Percentiles rank a stretch among this genome's conserved stretches.
Evolutionary conservation across 2,113 vertebrate species (phyloP).

Genomic region (Oceanodroma tethys): DNA sequence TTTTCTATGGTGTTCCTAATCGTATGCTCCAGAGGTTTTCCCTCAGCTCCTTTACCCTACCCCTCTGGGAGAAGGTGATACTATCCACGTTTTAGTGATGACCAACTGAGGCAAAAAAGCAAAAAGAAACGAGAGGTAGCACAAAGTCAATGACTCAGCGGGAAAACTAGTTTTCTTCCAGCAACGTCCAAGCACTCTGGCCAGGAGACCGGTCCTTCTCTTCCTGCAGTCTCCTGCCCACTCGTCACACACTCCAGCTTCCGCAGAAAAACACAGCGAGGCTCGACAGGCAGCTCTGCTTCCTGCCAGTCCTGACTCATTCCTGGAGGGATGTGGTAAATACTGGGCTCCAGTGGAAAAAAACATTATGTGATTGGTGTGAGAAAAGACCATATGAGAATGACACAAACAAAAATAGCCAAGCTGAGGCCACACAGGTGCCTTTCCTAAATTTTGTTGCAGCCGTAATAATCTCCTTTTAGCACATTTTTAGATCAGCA

Average conservation of each 20-base stretch:
- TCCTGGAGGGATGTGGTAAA: conserved; percentile 38
- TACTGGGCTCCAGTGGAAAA: conserved; percentile 36
- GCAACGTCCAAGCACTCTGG: conserved; percentile 35
- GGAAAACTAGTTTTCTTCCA: conserved; percentile 18
- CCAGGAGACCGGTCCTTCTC: not conserved
- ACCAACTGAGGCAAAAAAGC: not conserved
- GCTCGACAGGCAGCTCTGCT: conserved; percentile 33
- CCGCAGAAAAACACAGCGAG: conserved; percentile 33
- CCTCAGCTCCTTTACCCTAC: not conserved
- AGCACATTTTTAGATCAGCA: not conserved
- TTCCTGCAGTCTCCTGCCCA: conserved; percentile 53
- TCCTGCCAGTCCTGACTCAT: conserved; percentile 63
- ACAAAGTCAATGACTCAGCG: not conserved
- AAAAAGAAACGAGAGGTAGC: not conserved
- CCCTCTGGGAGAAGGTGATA: not conserved
- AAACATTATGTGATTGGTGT: not conserved
- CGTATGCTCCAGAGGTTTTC: not conserved
- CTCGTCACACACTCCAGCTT: conserved; percentile 26
- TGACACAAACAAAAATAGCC: not conserved
- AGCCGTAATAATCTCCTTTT: not conserved
- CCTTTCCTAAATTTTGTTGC: not conserved
- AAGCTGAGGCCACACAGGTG: not conserved
- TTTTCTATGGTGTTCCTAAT: not conserved
- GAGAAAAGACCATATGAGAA: conserved; percentile 14
- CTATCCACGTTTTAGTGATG: not conserved